These are phyloP conservation scores for Oscheius onirici DNA, from an alignment of 2,888 invertebrate species.

Conservation along the genomic window DNA sequence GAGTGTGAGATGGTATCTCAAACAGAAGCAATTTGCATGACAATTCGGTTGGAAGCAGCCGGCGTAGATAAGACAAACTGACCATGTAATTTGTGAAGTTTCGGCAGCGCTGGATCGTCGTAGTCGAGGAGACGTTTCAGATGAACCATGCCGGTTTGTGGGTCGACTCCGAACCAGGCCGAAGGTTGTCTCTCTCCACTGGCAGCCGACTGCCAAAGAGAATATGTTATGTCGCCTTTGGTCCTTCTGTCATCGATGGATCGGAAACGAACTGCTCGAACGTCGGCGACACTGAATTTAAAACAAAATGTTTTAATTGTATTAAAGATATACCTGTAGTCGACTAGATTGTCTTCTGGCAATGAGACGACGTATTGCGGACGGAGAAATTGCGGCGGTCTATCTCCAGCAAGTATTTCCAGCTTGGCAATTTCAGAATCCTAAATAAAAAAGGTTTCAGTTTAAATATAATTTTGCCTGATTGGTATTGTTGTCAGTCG, in stretches of 20 bases:
- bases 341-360: conserved; percentile 93
- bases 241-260: conserved; percentile 52
- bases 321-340: conserved; percentile 77
- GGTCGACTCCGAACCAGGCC: conserved; percentile 76
- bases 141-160: conserved; percentile 92
- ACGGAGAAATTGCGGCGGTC: conserved; percentile 96
- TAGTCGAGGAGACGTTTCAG: conserved; percentile 94
- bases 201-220: conserved; percentile 8
- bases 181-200: conserved; percentile 27
- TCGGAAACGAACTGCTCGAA: conserved; percentile 91
- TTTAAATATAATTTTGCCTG: conserved; percentile 27
- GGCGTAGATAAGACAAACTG: conserved; percentile 1
- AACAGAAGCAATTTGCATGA: conserved; percentile 9
- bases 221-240: conserved; percentile 42
- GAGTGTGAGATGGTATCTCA: conserved; percentile 29
- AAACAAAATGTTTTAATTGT: conserved; percentile 35
- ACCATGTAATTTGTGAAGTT: conserved; percentile 84
- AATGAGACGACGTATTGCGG: conserved; percentile 93
- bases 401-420: conserved; percentile 79
- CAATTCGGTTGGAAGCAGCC: background rate
- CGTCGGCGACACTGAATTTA: conserved; percentile 95
- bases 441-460: conserved; percentile 20
- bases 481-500: conserved; percentile 42
- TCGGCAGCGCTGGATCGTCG: conserved; percentile 92
- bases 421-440: conserved; percentile 70